Evolutionary conservation across 2,888 invertebrate species (phyloP), one percentile per base, ranked within the genome.

Genomic region (Lasius fuliginosus): DNA sequence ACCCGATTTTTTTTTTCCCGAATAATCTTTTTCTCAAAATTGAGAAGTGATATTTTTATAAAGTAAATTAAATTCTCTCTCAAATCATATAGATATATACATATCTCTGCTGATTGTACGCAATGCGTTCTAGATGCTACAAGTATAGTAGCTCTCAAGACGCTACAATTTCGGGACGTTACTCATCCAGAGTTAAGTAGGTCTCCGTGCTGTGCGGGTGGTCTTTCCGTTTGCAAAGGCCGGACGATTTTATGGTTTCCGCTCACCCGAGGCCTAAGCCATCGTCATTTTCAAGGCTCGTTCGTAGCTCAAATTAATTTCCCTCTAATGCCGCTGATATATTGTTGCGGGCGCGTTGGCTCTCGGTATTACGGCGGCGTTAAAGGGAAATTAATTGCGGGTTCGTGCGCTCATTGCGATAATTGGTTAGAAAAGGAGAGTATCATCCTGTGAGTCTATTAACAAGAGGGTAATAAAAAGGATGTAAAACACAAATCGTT

Each of bases 151-250:
- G 56, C 3, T 56, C 4, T 64, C 11, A 46, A 79, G 79, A 46
- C 60, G 73, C 33, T 71, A 79, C 71, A 79, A 60, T 79, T 79
- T 79, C 60, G 79, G 46, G 56, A 79, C 73, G 60, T 79, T 79
- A 79, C 49, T 71, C 60, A 79, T 79, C 73, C 60, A 30, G 23
- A 60, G 79, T 79, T 79, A 79, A 79, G 79, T 79, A 60, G 73
- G 36, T 79, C 75, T 65, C 73, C 79, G 46, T 36, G 71, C 60
- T 18, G 36, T 62, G 73, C 79, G 79, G 79, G 79, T 79, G 79
- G 79, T 79, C 79, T 71, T 79, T 79, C 60, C 79, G 79, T 79
- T 79, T 71, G 79, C 71, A 79, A 79, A 69, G 79, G 79, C 71
- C 27, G 71, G 69, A 79, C 60, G 46, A 79, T 81, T 81, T 81